These are phyloP conservation scores for Ornithorhynchus anatinus DNA, from an alignment of 2,113 vertebrate genomes.

Conservation along the genomic window DNA sequence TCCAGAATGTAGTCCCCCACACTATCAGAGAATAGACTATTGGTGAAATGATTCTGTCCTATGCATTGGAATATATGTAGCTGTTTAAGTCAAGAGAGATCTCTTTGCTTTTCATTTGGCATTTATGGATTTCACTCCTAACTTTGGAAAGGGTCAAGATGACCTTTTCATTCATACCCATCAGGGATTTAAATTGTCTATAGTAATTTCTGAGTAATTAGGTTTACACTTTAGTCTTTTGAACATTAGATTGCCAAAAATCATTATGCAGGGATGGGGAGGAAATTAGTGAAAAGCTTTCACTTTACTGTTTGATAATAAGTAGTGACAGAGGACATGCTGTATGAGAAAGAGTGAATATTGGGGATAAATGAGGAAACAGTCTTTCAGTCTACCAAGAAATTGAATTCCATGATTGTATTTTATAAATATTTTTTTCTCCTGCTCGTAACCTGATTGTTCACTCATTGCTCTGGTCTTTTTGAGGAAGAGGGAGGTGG, in stretches of 20 bases:
- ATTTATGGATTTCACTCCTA: background rate
- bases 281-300: conserved; percentile 9
- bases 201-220: background rate
- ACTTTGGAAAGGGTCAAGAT: background rate
- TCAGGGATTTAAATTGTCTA: background rate
- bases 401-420: conserved; percentile 23
- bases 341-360: background rate
- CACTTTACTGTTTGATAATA: background rate
- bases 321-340: background rate
- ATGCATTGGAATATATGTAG: too few species aligned
- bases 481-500: background rate
- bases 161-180: conserved; percentile 3
- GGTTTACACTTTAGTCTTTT: conserved; percentile 6
- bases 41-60: too few species aligned
- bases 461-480: background rate
- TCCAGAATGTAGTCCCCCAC: too few species aligned
- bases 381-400: background rate
- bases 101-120: conserved; percentile 18
- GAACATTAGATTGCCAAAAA: too few species aligned
- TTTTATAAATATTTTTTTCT: conserved; percentile 57
- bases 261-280: background rate
- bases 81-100: rapidly evolving
- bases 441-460: conserved; percentile 10
- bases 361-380: background rate
- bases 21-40: too few species aligned